Percentiles rank a stretch among this genome's conserved stretches.
Conservation (phyloP, 2,113 vertebrate genomes). For the Apeltes quadracus region DNA sequence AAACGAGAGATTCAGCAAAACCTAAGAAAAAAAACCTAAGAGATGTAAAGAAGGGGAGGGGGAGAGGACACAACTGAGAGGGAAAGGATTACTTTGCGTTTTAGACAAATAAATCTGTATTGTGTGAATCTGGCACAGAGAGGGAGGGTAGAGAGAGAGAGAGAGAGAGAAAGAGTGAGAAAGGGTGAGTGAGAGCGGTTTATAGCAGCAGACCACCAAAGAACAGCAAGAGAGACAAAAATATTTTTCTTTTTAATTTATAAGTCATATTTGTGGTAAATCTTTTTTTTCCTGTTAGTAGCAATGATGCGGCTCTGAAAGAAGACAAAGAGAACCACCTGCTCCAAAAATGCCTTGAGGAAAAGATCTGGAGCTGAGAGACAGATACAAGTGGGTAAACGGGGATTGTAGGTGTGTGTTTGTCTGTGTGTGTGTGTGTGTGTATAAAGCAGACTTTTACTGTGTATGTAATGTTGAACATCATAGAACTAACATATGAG, state of each 20-base stretch:
- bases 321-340: neutral
- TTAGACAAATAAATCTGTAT: slow-evolving; percentile 73
- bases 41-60: neutral
- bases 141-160: slow-evolving; percentile 26
- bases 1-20: neutral
- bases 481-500: neutral
- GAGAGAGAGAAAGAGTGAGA: slow-evolving; percentile 15
- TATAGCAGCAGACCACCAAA: slow-evolving; percentile 18
- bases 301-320: neutral
- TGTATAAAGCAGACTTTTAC: neutral
- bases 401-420: neutral
- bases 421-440: neutral
- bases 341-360: neutral
- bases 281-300: neutral
- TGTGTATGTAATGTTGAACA: neutral
- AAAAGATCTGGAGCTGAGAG: slow-evolving; percentile 29
- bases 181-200: slow-evolving; percentile 15
- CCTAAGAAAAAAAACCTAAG: slow-evolving; percentile 4
- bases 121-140: slow-evolving; percentile 63
- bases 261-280: neutral
- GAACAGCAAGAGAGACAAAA: slow-evolving; percentile 3
- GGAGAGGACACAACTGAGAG: slow-evolving; percentile 21
- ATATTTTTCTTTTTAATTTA: neutral
- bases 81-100: slow-evolving; percentile 71
- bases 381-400: slow-evolving; percentile 31